Percentiles rank a stretch among this genome's conserved stretches.
These are phyloP conservation scores for Andrena chrysosceles DNA, from an alignment of 2,888 invertebrate genomes.

Conservation along the genomic window DNA sequence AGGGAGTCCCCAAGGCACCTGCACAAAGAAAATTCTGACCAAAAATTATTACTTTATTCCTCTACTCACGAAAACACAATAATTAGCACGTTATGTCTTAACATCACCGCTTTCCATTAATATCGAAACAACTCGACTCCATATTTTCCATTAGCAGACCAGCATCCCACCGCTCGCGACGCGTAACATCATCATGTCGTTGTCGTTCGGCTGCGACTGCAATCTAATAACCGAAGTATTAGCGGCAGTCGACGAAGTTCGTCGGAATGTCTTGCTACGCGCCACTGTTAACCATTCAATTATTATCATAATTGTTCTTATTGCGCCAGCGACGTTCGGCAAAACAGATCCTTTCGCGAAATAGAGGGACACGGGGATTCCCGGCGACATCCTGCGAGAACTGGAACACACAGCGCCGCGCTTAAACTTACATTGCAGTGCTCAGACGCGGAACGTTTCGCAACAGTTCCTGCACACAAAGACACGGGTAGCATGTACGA, in stretches of 20 bases:
- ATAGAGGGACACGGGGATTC: conserved; percentile 2
- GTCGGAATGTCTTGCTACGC: conserved; percentile 46
- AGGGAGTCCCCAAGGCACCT: too few relatives aligned
- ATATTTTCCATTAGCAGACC: conserved; percentile 45
- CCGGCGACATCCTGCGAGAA: conserved; percentile 11
- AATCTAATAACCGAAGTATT: conserved; percentile 54
- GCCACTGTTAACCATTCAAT: conserved; percentile 52
- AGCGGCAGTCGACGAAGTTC: conserved; percentile 48
- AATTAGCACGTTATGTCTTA: background rate
- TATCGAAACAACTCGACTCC: conserved; percentile 32
- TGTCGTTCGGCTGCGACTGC: conserved; percentile 23
- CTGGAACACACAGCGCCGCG: conserved; percentile 27
- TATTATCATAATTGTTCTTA: conserved; percentile 62
- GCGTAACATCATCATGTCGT: conserved; percentile 29
- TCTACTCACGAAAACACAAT: background rate
- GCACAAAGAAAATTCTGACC: background rate
- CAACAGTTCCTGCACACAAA: conserved; percentile 57
- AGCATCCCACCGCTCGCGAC: conserved; percentile 24
- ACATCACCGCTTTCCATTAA: conserved; percentile 11
- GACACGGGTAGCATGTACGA: conserved; percentile 42
- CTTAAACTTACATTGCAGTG: conserved; percentile 70
- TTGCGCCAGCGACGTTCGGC: conserved; percentile 30
- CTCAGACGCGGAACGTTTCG: conserved; percentile 73
- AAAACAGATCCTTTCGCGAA: conserved; percentile 44
- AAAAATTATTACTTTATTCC: background rate